Conservation (phyloP, 2,797 vertebrate genomes). For the Neosilurus mollespiculum region DNA sequence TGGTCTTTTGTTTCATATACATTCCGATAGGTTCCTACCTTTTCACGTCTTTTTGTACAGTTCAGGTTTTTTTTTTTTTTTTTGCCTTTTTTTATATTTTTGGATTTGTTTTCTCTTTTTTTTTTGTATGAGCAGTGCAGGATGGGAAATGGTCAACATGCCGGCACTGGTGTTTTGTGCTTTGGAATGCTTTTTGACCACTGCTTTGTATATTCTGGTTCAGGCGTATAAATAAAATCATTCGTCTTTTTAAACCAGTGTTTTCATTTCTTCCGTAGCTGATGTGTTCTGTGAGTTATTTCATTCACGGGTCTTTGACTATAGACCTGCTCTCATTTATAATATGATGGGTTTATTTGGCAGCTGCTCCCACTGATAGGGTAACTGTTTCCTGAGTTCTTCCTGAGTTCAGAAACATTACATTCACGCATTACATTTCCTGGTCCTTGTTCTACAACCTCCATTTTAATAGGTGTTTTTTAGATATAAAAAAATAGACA, state of each 20-base stretch:
- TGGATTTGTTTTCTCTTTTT: constrained; percentile 46
- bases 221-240: constrained; percentile 79
- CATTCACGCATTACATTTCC: neutral
- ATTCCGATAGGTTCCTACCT: constrained; percentile 79
- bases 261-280: neutral
- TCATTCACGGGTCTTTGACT: neutral
- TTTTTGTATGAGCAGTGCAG: constrained; percentile 71
- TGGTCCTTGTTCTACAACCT: neutral
- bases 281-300: neutral
- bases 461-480: neutral
- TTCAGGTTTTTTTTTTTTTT: constrained; percentile 63
- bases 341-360: neutral
- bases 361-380: neutral
- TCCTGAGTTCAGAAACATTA: neutral
- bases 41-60: constrained; percentile 71
- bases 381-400: neutral
- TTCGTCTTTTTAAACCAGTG: constrained; percentile 78
- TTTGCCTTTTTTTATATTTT: constrained; percentile 63
- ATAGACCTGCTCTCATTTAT: neutral
- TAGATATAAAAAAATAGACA: neutral
- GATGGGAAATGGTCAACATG: constrained; percentile 68
- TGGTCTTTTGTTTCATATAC: constrained; percentile 81
- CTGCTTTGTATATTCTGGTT: constrained; percentile 91
- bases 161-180: constrained; percentile 66
- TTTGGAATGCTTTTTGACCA: constrained; percentile 79